These are phyloP conservation scores for Antidorcas marsupialis DNA, from an alignment of 2,113 vertebrate genomes.

Conservation along the genomic window DNA sequence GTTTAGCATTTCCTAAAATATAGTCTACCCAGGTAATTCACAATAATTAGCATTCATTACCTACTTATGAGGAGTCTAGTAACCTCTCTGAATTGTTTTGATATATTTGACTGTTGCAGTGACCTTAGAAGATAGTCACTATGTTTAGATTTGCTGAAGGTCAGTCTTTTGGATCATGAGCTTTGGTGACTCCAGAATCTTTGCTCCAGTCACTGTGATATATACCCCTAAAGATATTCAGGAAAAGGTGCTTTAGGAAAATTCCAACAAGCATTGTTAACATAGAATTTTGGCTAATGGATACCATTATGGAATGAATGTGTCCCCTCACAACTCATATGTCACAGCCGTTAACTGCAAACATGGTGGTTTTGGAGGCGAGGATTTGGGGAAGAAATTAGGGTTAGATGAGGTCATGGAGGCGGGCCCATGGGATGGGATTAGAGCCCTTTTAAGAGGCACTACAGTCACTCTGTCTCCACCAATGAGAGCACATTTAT, in stretches of 20 bases:
- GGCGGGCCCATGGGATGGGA: too few relatives aligned
- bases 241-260: not conserved
- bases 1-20: not conserved
- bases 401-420: not conserved
- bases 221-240: not conserved
- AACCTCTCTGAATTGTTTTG: not conserved
- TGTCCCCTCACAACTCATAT: not conserved
- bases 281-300: not conserved
- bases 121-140: not conserved
- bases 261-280: not conserved
- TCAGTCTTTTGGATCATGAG: not conserved
- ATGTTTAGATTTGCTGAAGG: constrained; percentile 11
- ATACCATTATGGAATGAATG: not conserved
- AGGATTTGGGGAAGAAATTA: not conserved
- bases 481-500: not conserved
- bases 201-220: not conserved
- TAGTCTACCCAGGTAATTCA: not conserved
- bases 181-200: not conserved
- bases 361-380: not conserved
- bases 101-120: not conserved
- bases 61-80: not conserved
- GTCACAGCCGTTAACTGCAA: not conserved
- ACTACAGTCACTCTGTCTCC: not conserved
- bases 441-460: not conserved
- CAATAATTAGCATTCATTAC: not conserved